These are phyloP conservation scores for Mus caroli DNA, from an alignment of 2,797 vertebrate species.

Conservation along the genomic window DNA sequence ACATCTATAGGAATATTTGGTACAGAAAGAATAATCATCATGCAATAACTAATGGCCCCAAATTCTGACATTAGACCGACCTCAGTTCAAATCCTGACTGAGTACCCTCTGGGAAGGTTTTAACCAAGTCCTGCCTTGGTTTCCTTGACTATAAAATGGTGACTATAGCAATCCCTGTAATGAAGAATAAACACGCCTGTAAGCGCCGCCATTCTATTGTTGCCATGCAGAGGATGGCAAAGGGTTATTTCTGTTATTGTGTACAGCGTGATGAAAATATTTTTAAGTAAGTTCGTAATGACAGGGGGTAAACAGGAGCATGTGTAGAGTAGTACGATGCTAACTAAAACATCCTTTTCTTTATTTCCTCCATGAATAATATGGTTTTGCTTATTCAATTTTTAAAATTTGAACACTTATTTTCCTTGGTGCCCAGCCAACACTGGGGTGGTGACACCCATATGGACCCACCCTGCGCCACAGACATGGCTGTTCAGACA, in stretches of 20 bases:
- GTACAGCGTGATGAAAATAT: constrained; percentile 76
- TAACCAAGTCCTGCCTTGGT: neutral
- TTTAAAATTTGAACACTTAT: constrained; percentile 79
- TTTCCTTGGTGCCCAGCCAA: constrained; percentile 80
- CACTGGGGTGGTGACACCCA: constrained; percentile 77
- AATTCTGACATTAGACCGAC: neutral
- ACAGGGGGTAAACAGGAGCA: constrained; percentile 76
- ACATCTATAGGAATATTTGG: neutral
- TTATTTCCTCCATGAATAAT: constrained; percentile 72
- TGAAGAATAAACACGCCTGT: neutral
- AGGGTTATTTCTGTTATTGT: constrained; percentile 68
- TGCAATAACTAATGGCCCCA: neutral
- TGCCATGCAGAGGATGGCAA: neutral
- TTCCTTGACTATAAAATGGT: constrained; percentile 20
- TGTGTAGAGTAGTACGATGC: constrained; percentile 57
- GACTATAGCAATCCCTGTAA: neutral
- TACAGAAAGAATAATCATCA: constrained; percentile 33
- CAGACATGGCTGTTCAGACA: constrained; percentile 61
- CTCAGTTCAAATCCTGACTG: constrained; percentile 23
- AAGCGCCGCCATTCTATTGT: neutral
- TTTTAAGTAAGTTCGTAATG: constrained; percentile 75
- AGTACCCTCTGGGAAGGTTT: neutral
- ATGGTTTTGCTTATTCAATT: constrained; percentile 80
- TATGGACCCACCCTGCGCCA: constrained; percentile 69
- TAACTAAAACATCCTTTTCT: constrained; percentile 74